phyloP scores from a whole-genome alignment of 92 coral and sea anemone species.

The Porites cylindrica region DNA sequence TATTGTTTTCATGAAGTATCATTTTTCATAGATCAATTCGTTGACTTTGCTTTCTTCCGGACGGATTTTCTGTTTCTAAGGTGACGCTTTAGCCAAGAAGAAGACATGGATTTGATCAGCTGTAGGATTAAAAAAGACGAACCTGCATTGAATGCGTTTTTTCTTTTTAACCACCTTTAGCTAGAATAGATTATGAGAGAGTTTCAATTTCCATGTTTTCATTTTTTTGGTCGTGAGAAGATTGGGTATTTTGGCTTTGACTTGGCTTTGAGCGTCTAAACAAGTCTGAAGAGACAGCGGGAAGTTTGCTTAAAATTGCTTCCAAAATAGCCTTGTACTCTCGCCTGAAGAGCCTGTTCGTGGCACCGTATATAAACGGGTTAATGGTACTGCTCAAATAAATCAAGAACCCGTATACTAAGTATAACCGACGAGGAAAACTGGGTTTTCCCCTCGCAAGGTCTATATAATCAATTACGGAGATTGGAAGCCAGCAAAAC shows the following conservation, averaged over 20 bases:
- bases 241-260: background rate
- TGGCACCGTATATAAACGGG: constrained; percentile 74
- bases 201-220: background rate
- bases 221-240: background rate
- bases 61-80: too few relatives aligned
- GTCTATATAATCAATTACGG: constrained; percentile 67
- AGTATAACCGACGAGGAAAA: constrained; percentile 53
- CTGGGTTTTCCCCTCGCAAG: constrained; percentile 52
- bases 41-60: too few relatives aligned
- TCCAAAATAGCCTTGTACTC: constrained; percentile 52
- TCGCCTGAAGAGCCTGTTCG: constrained; percentile 62
- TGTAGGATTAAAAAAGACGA: too few relatives aligned
- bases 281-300: background rate
- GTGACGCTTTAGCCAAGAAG: too few relatives aligned
- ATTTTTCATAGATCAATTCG: too few relatives aligned
- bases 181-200: too few relatives aligned
- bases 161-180: background rate
- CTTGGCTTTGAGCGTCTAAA: background rate
- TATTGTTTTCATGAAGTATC: too few relatives aligned
- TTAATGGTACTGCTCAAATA: constrained; percentile 68
- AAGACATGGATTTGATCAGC: too few relatives aligned
- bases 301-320: background rate
- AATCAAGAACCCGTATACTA: constrained; percentile 58
- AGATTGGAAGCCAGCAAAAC: constrained; percentile 77
- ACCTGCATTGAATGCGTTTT: too few relatives aligned